phyloP scores from a whole-genome alignment of 2,113 vertebrate species.

The Notiomystis cincta region DNA sequence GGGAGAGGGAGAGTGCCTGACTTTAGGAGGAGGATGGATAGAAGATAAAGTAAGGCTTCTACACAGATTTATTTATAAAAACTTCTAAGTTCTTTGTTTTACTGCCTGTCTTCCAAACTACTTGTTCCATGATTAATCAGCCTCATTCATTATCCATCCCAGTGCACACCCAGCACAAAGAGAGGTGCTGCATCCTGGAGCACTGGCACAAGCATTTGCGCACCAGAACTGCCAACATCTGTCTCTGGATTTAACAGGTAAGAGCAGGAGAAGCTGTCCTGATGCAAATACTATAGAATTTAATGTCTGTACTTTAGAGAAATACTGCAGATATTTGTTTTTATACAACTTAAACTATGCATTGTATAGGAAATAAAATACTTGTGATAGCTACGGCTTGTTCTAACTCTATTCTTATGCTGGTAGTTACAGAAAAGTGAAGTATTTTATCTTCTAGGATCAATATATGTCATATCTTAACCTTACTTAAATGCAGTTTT shows the following conservation, averaged over 20 bases:
- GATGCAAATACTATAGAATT: neutral
- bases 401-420: neutral
- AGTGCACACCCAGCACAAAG: neutral
- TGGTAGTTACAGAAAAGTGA: neutral
- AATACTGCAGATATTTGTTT: neutral
- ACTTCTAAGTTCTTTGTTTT: neutral
- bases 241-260: slow-evolving; percentile 41
- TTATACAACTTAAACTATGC: neutral
- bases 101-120: neutral
- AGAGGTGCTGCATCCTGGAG: neutral
- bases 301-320: neutral
- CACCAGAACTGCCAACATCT: slow-evolving; percentile 26
- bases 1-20: slow-evolving; percentile 7
- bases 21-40: neutral
- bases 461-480: neutral
- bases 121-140: neutral
- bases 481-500: neutral
- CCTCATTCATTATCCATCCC: neutral
- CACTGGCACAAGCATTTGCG: neutral
- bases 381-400: neutral
- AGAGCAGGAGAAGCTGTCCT: neutral
- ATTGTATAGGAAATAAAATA: neutral
- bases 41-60: neutral
- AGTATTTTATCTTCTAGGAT: neutral
- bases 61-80: neutral